phyloP scores from a whole-genome alignment of 2,797 vertebrate genomes.

The Sebastes flavidus region DNA sequence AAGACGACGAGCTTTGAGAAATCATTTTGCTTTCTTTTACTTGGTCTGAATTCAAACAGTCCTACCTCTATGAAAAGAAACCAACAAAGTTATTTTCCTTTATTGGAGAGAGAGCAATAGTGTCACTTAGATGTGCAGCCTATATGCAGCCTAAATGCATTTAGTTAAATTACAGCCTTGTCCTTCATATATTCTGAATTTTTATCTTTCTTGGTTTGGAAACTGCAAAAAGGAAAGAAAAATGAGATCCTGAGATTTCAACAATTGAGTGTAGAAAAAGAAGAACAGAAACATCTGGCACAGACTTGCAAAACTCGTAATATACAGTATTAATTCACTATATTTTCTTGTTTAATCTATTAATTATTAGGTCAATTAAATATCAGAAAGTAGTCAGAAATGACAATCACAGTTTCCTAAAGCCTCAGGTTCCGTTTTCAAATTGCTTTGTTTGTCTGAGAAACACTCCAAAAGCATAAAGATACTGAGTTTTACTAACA shows the following conservation, averaged over 20 bases:
- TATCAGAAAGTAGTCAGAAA: neutral
- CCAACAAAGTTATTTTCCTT: neutral
- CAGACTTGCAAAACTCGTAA: neutral
- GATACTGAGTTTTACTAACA: neutral
- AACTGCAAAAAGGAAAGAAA: neutral
- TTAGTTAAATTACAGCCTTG: neutral
- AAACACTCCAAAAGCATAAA: neutral
- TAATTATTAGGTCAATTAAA: neutral
- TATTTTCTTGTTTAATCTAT: neutral
- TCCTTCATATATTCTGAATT: neutral
- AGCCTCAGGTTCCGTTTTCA: neutral
- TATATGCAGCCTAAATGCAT: neutral
- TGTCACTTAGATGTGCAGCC: neutral
- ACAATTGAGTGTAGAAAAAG: neutral
- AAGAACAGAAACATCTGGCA: neutral
- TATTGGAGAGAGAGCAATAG: neutral
- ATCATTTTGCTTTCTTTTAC: slow-evolving; percentile 14
- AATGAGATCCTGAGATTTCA: neutral
- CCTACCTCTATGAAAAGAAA: neutral
- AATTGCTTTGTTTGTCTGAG: neutral
- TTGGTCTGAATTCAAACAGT: slow-evolving; percentile 17
- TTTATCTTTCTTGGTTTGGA: neutral
- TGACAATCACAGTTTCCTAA: neutral
- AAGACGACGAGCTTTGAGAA: slow-evolving; percentile 35
- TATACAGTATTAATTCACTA: neutral